Conservation (phyloP, 2,797 vertebrate species). For the Salmo trutta region DNA sequence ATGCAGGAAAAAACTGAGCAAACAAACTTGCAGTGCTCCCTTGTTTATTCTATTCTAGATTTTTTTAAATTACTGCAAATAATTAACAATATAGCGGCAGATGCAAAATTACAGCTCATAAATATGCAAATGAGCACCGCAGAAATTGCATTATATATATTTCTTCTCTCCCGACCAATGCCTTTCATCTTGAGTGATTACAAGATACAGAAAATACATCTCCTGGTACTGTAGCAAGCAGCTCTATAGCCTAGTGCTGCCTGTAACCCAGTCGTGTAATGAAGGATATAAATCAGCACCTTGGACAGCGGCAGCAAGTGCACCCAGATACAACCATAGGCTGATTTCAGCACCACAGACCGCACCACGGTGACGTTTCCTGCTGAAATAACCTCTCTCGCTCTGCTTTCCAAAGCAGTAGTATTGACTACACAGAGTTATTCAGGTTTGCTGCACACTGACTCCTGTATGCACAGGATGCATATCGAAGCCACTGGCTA, state of each 20-base stretch:
- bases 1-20: not conserved
- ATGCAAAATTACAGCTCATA: slow-evolving; percentile 38
- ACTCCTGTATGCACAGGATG: slow-evolving; percentile 54
- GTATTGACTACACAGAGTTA: not conserved
- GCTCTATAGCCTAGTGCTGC: too few species aligned
- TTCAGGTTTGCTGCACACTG: slow-evolving; percentile 24
- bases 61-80: slow-evolving; percentile 20
- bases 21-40: too few species aligned
- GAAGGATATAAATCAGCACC: slow-evolving; percentile 41
- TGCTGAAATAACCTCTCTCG: not conserved
- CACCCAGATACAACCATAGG: too few species aligned
- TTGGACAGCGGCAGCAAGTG: too few species aligned
- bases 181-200: not conserved
- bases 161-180: not conserved
- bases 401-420: not conserved
- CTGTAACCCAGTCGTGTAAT: slow-evolving; percentile 44
- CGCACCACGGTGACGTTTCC: slow-evolving; percentile 21
- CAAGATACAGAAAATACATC: not conserved
- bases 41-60: too few species aligned
- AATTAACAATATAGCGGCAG: slow-evolving; percentile 42
- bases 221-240: not conserved
- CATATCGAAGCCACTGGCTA: not conserved
- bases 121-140: slow-evolving; percentile 41
- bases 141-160: too few species aligned
- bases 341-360: slow-evolving; percentile 49